phyloP scores from a whole-genome alignment of 2,797 vertebrate species.

The Danio albolineatus region DNA sequence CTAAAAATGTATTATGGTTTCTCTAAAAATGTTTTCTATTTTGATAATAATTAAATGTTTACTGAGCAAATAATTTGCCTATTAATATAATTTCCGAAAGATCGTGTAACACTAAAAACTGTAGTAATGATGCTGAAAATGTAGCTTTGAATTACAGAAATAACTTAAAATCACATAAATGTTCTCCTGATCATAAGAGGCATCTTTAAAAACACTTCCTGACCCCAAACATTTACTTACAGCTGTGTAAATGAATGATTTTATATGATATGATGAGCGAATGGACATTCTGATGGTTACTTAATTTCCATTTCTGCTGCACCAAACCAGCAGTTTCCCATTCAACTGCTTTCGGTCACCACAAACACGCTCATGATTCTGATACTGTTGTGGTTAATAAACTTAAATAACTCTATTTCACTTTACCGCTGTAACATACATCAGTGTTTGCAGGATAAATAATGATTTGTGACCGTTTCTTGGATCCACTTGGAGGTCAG shows the following conservation, averaged over 20 bases:
- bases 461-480: background rate
- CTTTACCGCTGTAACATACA: constrained; percentile 2
- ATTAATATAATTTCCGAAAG: background rate
- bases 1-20: background rate
- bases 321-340: background rate
- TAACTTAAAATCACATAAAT: constrained; percentile 30
- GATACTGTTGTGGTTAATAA: constrained; percentile 7
- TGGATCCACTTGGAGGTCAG: constrained; percentile 20
- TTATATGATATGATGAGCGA: background rate
- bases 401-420: background rate
- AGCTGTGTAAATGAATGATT: background rate
- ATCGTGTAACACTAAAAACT: no score
- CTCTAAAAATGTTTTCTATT: background rate
- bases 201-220: background rate
- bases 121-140: no score
- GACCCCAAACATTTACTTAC: background rate
- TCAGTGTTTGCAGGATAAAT: constrained; percentile 11
- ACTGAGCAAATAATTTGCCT: background rate
- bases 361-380: background rate
- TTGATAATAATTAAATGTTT: background rate
- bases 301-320: background rate
- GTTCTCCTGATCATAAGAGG: background rate
- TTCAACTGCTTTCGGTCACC: background rate
- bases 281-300: background rate
- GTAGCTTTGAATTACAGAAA: no score